These are phyloP conservation scores for Palloptera scutellata DNA, from an alignment of 2,888 invertebrate genomes.

Conservation along the genomic window DNA sequence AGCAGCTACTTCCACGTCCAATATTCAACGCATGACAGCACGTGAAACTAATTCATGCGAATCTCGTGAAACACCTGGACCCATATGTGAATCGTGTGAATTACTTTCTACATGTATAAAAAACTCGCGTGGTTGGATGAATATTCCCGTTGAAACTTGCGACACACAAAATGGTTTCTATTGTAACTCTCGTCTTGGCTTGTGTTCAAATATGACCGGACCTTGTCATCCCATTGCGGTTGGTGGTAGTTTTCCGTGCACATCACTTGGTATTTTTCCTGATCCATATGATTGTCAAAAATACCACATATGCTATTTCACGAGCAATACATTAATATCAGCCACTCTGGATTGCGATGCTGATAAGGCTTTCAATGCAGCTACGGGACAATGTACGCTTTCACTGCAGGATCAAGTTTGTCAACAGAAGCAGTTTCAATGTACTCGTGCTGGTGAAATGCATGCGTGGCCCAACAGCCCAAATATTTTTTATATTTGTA, in stretches of 20 bases:
- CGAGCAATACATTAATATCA: slow-evolving; percentile 56
- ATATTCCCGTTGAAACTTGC: slow-evolving; percentile 62
- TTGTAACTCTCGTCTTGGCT: slow-evolving; percentile 56
- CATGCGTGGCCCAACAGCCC: slow-evolving; percentile 59
- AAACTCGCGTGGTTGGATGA: slow-evolving; percentile 59
- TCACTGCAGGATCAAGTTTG: slow-evolving; percentile 52
- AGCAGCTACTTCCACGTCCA: not conserved
- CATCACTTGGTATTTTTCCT: slow-evolving; percentile 61
- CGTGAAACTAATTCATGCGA: slow-evolving; percentile 59
- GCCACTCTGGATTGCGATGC: slow-evolving; percentile 60
- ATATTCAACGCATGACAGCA: slow-evolving; percentile 45
- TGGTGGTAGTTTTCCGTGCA: slow-evolving; percentile 62
- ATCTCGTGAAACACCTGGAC: slow-evolving; percentile 55
- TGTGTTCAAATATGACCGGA: slow-evolving; percentile 59
- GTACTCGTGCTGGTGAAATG: slow-evolving; percentile 56
- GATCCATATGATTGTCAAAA: slow-evolving; percentile 64
- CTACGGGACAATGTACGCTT: slow-evolving; percentile 58
- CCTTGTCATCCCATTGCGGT: slow-evolving; percentile 63
- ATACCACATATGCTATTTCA: slow-evolving; percentile 63
- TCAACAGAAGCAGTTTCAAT: slow-evolving; percentile 53
- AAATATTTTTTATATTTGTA: slow-evolving; percentile 63
- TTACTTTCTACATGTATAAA: slow-evolving; percentile 60
- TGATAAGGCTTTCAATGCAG: slow-evolving; percentile 58
- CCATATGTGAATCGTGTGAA: slow-evolving; percentile 62
- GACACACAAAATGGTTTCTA: slow-evolving; percentile 58